Conservation (phyloP, 2,113 vertebrate species). For the Herpailurus yagouaroundi region DNA sequence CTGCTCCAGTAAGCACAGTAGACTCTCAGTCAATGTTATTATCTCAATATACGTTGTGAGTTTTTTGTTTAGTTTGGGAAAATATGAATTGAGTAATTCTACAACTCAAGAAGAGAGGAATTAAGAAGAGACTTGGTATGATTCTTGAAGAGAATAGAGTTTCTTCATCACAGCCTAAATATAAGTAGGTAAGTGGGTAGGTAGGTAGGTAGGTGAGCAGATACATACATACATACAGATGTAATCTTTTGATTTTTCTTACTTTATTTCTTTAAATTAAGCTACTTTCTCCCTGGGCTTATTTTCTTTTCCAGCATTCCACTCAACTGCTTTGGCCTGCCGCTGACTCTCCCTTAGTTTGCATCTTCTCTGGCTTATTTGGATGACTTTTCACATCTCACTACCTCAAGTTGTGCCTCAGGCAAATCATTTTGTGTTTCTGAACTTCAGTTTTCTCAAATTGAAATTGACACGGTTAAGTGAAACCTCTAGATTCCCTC, state of each 20-base stretch:
- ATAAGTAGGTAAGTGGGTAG: background rate
- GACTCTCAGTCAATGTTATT: background rate
- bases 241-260: background rate
- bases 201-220: background rate
- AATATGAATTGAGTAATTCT: background rate
- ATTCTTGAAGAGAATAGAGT: background rate
- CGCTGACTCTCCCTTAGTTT: background rate
- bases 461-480: conserved; percentile 5
- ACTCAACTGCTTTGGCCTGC: background rate
- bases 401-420: conserved; percentile 20
- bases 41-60: background rate
- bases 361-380: background rate
- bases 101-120: background rate
- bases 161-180: background rate
- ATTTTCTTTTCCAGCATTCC: background rate
- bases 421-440: conserved; percentile 17
- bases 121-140: background rate
- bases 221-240: background rate
- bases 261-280: conserved; percentile 26
- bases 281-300: background rate
- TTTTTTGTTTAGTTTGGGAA: background rate
- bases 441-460: conserved; percentile 8
- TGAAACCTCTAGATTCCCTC: background rate
- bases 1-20: background rate
- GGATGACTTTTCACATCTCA: conserved; percentile 40